These are phyloP conservation scores for Pachyramphus minor DNA, from an alignment of 2,113 vertebrate genomes.

Conservation along the genomic window DNA sequence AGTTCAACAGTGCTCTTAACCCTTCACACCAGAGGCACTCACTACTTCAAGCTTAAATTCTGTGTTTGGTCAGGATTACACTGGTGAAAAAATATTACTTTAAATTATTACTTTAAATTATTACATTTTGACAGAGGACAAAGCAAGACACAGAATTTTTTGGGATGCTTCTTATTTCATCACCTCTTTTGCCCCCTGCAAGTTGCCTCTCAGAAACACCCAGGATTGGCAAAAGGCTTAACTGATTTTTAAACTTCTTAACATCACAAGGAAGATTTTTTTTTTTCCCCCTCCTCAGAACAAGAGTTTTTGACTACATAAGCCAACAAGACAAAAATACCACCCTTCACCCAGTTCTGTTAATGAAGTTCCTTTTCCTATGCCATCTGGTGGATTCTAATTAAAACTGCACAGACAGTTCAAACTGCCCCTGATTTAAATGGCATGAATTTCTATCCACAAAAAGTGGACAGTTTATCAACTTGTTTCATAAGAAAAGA, in stretches of 20 bases:
- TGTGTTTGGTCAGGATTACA: not conserved
- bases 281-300: not conserved
- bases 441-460: not conserved
- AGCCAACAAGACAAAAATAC: not conserved
- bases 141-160: not conserved
- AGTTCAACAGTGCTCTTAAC: not conserved
- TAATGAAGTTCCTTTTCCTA: not conserved
- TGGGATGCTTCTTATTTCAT: not conserved
- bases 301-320: not conserved
- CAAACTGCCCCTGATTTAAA: not conserved
- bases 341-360: not conserved
- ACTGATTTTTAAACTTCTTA: not conserved
- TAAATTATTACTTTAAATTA: not conserved
- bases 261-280: not conserved
- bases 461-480: not conserved
- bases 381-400: conserved; percentile 23
- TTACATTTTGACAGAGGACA: not conserved
- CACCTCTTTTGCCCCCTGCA: not conserved
- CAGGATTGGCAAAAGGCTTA: not conserved
- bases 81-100: not conserved
- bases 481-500: not conserved
- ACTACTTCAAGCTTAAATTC: not conserved
- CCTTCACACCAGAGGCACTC: not conserved
- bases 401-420: not conserved
- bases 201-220: not conserved